A percentile compares a stretch with the other conserved stretches of the same genome.
Evolutionary conservation across 2,113 vertebrate species (phyloP).

Genomic region (Centrocercus urophasianus): DNA sequence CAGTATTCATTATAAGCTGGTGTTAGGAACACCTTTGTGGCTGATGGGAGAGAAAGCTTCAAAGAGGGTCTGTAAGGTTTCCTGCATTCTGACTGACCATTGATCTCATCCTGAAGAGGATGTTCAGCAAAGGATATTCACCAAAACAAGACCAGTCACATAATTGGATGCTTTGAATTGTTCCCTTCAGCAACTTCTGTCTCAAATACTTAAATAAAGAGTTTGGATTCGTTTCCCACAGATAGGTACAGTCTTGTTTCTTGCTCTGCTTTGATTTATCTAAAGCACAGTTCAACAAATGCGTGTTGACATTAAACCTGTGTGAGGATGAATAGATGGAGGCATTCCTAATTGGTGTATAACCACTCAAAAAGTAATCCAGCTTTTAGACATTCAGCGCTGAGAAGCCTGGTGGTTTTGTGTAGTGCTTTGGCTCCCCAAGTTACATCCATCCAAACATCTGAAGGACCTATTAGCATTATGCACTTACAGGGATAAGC

Average conservation of each 20-base stretch:
- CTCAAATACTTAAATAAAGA: background rate
- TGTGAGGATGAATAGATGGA: background rate
- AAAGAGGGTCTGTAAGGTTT: background rate
- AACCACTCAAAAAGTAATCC: background rate
- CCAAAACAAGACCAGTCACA: background rate
- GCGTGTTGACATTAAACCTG: background rate
- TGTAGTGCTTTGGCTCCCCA: background rate
- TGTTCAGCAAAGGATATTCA: background rate
- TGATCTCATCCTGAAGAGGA: background rate
- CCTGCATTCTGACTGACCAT: background rate
- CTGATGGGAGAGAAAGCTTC: background rate
- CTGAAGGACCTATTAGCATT: background rate
- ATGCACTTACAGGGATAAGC: background rate
- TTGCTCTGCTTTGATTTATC: background rate
- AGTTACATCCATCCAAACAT: background rate
- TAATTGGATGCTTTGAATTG: background rate
- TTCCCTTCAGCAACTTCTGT: background rate
- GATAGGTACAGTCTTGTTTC: background rate
- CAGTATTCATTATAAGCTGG: background rate
- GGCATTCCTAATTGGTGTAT: background rate
- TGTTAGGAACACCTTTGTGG: background rate
- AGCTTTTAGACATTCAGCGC: background rate
- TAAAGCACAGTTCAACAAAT: background rate
- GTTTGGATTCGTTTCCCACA: background rate
- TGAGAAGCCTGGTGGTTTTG: background rate